phyloP scores from a whole-genome alignment of 2,888 invertebrate genomes.

The Polydrusus tereticollis region DNA sequence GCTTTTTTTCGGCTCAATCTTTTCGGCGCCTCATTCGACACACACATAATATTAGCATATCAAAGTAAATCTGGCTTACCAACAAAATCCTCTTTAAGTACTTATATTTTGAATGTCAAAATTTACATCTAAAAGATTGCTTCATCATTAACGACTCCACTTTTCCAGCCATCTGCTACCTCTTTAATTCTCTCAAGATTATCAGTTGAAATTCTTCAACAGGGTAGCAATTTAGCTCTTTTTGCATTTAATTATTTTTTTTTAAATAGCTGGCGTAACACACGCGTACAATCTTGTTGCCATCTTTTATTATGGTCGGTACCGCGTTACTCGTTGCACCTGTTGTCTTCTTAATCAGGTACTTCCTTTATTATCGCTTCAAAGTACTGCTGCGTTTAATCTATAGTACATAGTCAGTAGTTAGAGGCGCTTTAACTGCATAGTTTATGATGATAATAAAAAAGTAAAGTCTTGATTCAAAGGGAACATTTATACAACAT shows the following conservation, averaged over 20 bases:
- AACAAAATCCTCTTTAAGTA: constrained; percentile 2
- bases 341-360: constrained; percentile 39
- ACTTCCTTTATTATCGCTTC: constrained; percentile 37
- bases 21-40: neutral
- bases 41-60: neutral
- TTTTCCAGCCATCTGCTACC: constrained; percentile 8
- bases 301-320: constrained; percentile 38
- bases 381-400: constrained; percentile 27
- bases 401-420: constrained; percentile 18
- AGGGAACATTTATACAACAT: neutral
- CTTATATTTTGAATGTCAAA: neutral
- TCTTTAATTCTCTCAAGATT: constrained; percentile 28
- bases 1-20: too few relatives aligned
- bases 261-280: constrained; percentile 31
- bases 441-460: constrained; percentile 17
- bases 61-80: neutral
- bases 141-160: constrained; percentile 1
- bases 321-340: constrained; percentile 38
- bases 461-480: constrained; percentile 9
- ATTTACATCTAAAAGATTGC: constrained; percentile 1
- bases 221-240: constrained; percentile 39
- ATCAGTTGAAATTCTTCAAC: constrained; percentile 25
- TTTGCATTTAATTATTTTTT: constrained; percentile 37
- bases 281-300: constrained; percentile 39
- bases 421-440: constrained; percentile 27